Conservation (phyloP, 2,113 vertebrate genomes). For the Mola mola region DNA sequence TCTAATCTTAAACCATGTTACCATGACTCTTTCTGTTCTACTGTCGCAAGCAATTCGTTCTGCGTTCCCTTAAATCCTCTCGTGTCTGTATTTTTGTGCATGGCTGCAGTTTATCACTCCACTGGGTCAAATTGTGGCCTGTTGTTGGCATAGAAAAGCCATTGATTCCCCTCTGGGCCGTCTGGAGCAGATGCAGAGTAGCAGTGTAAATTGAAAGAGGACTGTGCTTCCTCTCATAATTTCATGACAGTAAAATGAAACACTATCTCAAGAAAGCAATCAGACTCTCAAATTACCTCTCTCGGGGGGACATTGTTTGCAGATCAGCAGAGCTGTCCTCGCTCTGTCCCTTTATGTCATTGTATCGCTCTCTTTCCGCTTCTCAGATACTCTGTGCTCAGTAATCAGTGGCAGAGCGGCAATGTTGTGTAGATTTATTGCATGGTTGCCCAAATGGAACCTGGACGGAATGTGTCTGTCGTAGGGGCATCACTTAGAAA, state of each 20-base stretch:
- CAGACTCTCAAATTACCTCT: slow-evolving; percentile 73
- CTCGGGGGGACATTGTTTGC: slow-evolving; percentile 56
- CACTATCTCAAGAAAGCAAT: slow-evolving; percentile 72
- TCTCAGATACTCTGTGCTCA: slow-evolving; percentile 33
- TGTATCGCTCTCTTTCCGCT: slow-evolving; percentile 22
- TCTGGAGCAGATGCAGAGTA: slow-evolving; percentile 54
- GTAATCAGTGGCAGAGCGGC: slow-evolving; percentile 69
- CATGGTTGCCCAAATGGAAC: slow-evolving; percentile 71
- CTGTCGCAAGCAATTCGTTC: slow-evolving; percentile 15
- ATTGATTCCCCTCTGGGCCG: slow-evolving; percentile 43
- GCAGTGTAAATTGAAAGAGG: slow-evolving; percentile 66
- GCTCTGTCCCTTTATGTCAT: slow-evolving; percentile 55
- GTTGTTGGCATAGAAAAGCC: slow-evolving; percentile 59
- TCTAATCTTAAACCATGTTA: slow-evolving; percentile 12
- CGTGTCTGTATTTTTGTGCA: slow-evolving; percentile 47
- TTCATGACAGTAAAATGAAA: slow-evolving; percentile 70
- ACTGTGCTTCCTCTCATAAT: slow-evolving; percentile 62
- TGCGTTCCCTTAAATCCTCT: slow-evolving; percentile 13
- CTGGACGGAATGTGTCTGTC: slow-evolving; percentile 72
- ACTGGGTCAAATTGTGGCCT: slow-evolving; percentile 57
- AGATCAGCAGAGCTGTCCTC: slow-evolving; percentile 58
- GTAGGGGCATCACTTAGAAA: slow-evolving; percentile 61
- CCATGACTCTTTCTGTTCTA: neutral
- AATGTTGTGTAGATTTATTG: slow-evolving; percentile 77
- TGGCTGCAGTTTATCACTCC: slow-evolving; percentile 58